Base-by-base conservation (phyloP, 2,113 vertebrate species). In the Hippolais icterina region DNA sequence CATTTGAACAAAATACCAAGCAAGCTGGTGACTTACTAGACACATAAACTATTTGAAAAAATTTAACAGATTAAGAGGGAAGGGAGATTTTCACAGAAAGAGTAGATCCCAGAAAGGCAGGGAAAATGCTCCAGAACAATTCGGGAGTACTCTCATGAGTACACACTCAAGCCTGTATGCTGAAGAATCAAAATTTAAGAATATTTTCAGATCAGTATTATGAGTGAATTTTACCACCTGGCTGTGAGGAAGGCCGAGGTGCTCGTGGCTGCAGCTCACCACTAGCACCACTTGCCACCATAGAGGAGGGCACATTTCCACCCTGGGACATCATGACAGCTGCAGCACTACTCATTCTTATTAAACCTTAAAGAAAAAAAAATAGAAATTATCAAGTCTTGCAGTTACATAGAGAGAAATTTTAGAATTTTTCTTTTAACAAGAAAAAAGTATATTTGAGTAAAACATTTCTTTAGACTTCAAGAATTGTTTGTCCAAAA, bases 211-310 rank as follows among this genome's bases (percentile, higher is more conserved):
- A 39, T 63, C 39, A 79, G 44, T 23, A 77, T 29, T 64, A 37
- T 35, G 61, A 77, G 18, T 64, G 53, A 42, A 39, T 61, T 50
- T 94, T 68, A 94, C 83, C 98, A 99, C 99, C 99, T 98, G 99
- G 97, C 94, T 99, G 99, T 79, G 98, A 98, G 87, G 98, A 93
- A 89, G 99, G 99, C 94, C 99, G 98, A 78, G 97, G 98, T 90
- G 98, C 96, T 93, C 99, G 98, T 64, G 99, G 98, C 84, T 99
- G 99, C 96, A 99, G 98, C 90, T 99, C 99, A 97, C 98, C 98
- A 97, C 97, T 98, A 96, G 98, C 97, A 86, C 98, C 98, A 65
- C 98, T 97, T 82, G 98, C 96, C 97, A 99, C 98, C 93, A 98
- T 98, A 80, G 99, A 98, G 75, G 98, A 98, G 69, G 98, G 94